These are phyloP conservation scores for Aleiodes testaceus DNA, from an alignment of 2,888 invertebrate genomes.

Conservation along the genomic window DNA sequence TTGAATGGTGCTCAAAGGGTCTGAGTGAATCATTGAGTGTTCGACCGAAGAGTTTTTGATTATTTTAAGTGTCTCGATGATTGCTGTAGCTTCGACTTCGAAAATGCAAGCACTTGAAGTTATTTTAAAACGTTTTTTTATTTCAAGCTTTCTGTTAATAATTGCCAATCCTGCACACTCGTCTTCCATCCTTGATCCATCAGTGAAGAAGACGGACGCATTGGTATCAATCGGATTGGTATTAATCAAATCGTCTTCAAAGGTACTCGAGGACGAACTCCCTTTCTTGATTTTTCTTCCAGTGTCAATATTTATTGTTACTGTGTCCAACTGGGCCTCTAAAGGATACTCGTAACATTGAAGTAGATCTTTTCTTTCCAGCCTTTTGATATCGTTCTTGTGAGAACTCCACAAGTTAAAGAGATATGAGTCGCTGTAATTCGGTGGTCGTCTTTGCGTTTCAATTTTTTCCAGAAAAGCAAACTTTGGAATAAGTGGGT, in stretches of 20 bases:
- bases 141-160: background rate
- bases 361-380: background rate
- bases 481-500: background rate
- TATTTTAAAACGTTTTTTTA: background rate
- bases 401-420: background rate
- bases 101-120: background rate
- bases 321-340: background rate
- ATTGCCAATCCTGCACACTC: background rate
- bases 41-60: background rate
- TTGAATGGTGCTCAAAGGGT: background rate
- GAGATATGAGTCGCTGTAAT: background rate
- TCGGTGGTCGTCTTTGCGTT: background rate
- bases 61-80: background rate
- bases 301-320: background rate
- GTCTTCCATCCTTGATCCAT: background rate
- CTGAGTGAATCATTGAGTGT: background rate
- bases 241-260: background rate
- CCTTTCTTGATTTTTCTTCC: slow-evolving; percentile 1
- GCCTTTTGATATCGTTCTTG: background rate
- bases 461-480: background rate
- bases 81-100: background rate
- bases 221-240: background rate
- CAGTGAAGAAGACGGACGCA: background rate
- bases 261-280: background rate
- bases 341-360: background rate